Evolutionary conservation across 2,113 vertebrate species (phyloP), one percentile per base, ranked within the genome.

Genomic region (Varanus komodoensis): DNA sequence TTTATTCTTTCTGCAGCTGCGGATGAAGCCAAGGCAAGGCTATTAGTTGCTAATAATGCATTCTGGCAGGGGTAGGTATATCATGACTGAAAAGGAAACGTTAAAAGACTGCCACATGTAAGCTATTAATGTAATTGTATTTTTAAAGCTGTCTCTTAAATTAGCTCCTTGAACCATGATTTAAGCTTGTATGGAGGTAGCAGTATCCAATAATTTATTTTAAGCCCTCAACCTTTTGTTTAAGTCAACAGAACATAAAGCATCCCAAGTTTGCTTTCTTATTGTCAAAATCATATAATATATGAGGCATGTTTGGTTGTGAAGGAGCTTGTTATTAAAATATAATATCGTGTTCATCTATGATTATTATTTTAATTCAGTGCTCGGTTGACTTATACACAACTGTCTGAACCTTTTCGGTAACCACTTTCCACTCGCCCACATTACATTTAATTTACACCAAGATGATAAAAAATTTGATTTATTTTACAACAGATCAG

Each of bases 401-500:
- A 96, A 93, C 96, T 95, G 96, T 93, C 96, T 89, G 94, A 94
- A 95, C 94, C 95, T 96, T 96, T 96, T 32, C 94, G 50, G 95
- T 89, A 94, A 95, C 96, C 91, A 90, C 94, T 96, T 96, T 95
- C 96, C 71, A 80, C 95, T 96, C 68, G 92, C 95, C 95, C 94
- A 93, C 93, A 95, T 96, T 97, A 97, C 97, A 96, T 97, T 97
- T 97, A 97, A 97, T 98, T 98, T 97, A 97, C 97, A 98, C 95
- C 93, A 96, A 73, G 98, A 98, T 97, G 97, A 98, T 98, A 98
- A 98, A 98, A 98, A 98, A 97, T 96, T 97, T 98, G 98, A 98
- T 98, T 98, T 98, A 98, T 98, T 98, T 98, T 97, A 98, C 97
- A 98, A 97, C 98, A 98, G 97, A 98, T 98, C 97, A 97, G 98